Evolutionary conservation across 2,888 invertebrate genomes (phyloP), one percentile per base, ranked within the genome.

Genomic region (Drosophila hamatofila): DNA sequence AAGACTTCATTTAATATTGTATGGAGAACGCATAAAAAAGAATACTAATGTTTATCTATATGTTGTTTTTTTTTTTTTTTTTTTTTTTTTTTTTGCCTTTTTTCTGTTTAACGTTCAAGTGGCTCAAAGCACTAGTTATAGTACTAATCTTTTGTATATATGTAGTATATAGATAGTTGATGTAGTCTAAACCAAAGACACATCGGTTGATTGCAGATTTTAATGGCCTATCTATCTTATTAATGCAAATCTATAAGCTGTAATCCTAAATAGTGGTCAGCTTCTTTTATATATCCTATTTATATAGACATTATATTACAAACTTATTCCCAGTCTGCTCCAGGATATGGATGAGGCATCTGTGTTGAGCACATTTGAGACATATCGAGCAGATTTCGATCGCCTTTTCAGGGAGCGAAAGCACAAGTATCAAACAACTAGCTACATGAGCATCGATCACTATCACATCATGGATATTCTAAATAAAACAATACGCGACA

Each of bases 391-490:
- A 5, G 46, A 88, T 42, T 74, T 90, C 5, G 81, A 89, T 39
- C 42, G 37, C 5, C 57, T 89, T 5, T 89, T 86, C 25, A 65
- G 64, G 39, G 75, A 66, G 4, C 68, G 75, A 6, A 57, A 80
- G 18, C 66, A 79, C n/a, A 85, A 83, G 30, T 16, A 46, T 1
- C 60, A 71, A 27, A 77, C 83, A 1, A 37, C 39, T 0, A 69
- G 48, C n/a, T 87, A 81, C 35, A 69, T 67, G 58, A 57, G 68
- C 11, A 72, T 90, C 6, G 60, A 70, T 44, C 91, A 91, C 57
- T 66, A 72, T 33, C 77, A 89, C 23, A 57, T 82, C 0, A 72
- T 90, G 55, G 78, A 88, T 61, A 78, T 91, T 5, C 64, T 91
- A 0, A 88, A 27, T 14, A 56, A 73, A 12, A 42, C 48, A 0